Evolutionary conservation across 2,113 vertebrate species (phyloP).

Genomic region (Riparia riparia): DNA sequence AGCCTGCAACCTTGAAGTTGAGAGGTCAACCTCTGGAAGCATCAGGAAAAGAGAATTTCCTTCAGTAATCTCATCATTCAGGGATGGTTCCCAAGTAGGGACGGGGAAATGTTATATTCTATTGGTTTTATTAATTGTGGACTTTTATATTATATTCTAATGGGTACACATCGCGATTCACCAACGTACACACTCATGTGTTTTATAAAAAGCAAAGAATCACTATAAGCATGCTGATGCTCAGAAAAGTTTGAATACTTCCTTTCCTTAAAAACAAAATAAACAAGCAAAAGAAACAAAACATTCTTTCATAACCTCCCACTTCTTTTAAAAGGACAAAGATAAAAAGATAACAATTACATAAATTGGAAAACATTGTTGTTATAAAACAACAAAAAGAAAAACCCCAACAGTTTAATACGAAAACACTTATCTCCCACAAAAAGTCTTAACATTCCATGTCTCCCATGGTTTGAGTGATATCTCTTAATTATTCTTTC

Average conservation of each 20-base stretch:
- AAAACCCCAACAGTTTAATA: not conserved
- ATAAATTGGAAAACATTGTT: not conserved
- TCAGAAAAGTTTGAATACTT: not conserved
- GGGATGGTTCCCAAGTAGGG: not conserved
- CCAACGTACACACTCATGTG: not conserved
- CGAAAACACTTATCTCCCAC: not conserved
- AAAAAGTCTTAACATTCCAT: not conserved
- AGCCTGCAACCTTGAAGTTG: not conserved
- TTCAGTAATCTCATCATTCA: not conserved
- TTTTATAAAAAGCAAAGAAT: not conserved
- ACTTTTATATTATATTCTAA: not conserved
- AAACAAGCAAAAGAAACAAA: not conserved
- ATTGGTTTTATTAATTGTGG: not conserved
- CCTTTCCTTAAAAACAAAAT: not conserved
- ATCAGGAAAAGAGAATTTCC: not conserved
- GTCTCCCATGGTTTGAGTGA: not conserved
- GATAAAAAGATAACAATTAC: not conserved
- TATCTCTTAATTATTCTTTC: not conserved
- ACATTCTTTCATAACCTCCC: not conserved
- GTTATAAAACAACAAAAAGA: not conserved
- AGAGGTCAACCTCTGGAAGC: not conserved
- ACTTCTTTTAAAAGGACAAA: not conserved
- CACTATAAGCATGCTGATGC: not conserved
- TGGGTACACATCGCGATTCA: fast-evolving
- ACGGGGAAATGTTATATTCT: not conserved